Evolutionary conservation across 1,140 invertebrate genomes (phyloP).

Genomic region (Vollenhovia emeryi): DNA sequence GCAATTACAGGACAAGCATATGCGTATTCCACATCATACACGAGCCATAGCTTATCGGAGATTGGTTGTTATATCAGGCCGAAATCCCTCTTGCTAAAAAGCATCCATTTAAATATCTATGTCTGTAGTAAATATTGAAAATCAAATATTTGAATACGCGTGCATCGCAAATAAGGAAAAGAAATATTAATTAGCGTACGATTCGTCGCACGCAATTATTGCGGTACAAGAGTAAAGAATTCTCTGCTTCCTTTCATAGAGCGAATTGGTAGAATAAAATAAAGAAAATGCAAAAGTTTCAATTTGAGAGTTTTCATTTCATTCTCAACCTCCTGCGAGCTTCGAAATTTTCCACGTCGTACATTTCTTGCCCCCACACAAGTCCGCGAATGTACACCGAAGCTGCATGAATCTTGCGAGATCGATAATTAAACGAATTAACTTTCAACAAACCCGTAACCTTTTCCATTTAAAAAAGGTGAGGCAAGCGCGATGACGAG

Average conservation of each 20-base stretch:
- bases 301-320: background rate
- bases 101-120: background rate
- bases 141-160: background rate
- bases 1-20: conserved; percentile 63
- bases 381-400: background rate
- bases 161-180: background rate
- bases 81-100: background rate
- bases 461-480: background rate
- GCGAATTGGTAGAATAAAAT: background rate
- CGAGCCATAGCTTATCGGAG: conserved; percentile 51
- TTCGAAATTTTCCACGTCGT: background rate
- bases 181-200: background rate
- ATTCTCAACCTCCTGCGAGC: background rate
- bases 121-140: background rate
- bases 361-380: background rate
- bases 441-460: background rate
- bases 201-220: background rate
- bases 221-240: background rate
- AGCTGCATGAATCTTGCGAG: background rate
- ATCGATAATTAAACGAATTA: background rate
- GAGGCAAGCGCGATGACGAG: background rate
- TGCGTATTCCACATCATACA: conserved; percentile 16
- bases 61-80: conserved; percentile 49
- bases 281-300: background rate
- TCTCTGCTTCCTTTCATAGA: background rate